A percentile compares a stretch with the other conserved stretches of the same genome.
These are phyloP conservation scores for Isichthys henryi DNA, from an alignment of 2,113 vertebrate species.

Conservation along the genomic window DNA sequence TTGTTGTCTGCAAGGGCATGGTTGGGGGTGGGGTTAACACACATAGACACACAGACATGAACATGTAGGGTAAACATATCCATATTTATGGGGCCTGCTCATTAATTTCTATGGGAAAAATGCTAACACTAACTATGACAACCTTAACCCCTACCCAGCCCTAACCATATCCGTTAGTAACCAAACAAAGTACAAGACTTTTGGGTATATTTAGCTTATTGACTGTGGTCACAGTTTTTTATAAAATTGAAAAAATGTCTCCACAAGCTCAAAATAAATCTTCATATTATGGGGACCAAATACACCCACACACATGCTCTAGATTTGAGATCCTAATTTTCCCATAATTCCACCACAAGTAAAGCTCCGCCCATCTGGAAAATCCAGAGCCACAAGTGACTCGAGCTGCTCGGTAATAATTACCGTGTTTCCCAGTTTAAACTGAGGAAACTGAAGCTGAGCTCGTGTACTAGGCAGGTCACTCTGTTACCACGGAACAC, in stretches of 20 bases:
- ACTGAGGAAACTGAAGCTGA: constrained; percentile 15
- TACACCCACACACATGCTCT: neutral
- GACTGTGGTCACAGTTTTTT: neutral
- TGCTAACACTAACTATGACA: neutral
- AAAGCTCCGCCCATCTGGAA: neutral
- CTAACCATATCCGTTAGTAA: neutral
- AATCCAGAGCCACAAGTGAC: neutral
- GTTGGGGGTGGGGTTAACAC: neutral
- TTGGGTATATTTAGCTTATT: neutral
- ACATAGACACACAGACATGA: neutral
- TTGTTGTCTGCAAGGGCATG: constrained; percentile 77
- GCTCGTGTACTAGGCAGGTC: constrained; percentile 40
- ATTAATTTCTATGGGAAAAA: neutral
- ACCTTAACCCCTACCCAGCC: neutral
- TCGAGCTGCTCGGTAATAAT: constrained; percentile 2
- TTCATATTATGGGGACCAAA: neutral
- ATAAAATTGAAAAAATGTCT: neutral
- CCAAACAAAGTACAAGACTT: neutral
- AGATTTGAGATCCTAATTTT: neutral
- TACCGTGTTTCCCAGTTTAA: constrained; percentile 28
- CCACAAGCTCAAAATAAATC: neutral
- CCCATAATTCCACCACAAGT: neutral
- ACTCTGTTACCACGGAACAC: constrained; percentile 41
- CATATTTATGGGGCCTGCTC: neutral
- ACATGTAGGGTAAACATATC: neutral